These are phyloP conservation scores for Pocillopora grandis DNA, from an alignment of 92 coral and sea anemone genomes.

Conservation along the genomic window DNA sequence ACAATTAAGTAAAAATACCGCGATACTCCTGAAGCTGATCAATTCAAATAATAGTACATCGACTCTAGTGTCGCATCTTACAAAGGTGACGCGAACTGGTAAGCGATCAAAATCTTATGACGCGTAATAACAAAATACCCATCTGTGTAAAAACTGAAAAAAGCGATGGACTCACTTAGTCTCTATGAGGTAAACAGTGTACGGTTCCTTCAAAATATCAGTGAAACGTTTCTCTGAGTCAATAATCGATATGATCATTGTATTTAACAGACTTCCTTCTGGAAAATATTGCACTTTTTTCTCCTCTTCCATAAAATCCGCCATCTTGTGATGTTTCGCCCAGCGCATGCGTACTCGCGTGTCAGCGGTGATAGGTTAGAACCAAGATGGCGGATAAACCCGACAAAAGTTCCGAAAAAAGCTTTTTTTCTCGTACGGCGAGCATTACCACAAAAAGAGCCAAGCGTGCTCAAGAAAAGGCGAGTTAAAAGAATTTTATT, in stretches of 20 bases:
- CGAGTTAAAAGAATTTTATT: constrained; percentile 2
- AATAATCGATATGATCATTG: constrained; percentile 86
- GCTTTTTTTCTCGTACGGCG: constrained; percentile 95
- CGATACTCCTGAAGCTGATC: too few species aligned
- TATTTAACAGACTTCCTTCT: constrained; percentile 89
- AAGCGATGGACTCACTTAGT: constrained; percentile 70
- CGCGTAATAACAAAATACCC: neutral
- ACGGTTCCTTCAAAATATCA: constrained; percentile 94
- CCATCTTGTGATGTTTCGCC: constrained; percentile 55
- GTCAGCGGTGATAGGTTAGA: constrained; percentile 64
- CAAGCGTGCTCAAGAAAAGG: constrained; percentile 98
- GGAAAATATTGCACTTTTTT: constrained; percentile 79
- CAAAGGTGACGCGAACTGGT: too few species aligned
- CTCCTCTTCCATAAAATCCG: constrained; percentile 60
- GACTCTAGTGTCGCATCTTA: too few species aligned
- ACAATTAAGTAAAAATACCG: too few species aligned
- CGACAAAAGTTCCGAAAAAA: constrained; percentile 81
- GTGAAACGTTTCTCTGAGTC: constrained; percentile 90
- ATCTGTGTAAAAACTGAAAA: neutral
- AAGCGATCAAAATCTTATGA: neutral
- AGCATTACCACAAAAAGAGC: constrained; percentile 95
- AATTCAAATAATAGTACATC: too few species aligned
- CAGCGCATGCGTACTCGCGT: constrained; percentile 43
- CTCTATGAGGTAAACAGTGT: constrained; percentile 92
- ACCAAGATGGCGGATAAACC: constrained; percentile 79